Evolutionary conservation across 2,888 invertebrate genomes (phyloP), one percentile per base, ranked within the genome.

Genomic region (Epinotia demarniana): DNA sequence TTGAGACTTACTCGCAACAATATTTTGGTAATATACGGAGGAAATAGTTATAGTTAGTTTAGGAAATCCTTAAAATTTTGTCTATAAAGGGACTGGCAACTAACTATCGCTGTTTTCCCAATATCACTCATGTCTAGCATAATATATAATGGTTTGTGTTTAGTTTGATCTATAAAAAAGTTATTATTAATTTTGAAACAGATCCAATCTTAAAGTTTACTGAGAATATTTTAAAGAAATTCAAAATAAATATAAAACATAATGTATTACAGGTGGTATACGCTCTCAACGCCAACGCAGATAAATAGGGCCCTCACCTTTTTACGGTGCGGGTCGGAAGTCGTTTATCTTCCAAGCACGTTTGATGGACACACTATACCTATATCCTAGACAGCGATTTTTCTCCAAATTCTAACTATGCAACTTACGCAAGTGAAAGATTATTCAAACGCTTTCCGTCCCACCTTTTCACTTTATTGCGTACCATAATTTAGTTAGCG

Each of bases 261-360:
- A 9, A 19, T 13, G 19, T 13, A 13, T 43, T 18, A 12, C 46
- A 11, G 16, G 23, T 11, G 53, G n/a, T 4, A 6, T 27, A 55
- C 18, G 19, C n/a, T 55, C 19, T 68, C 27, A 58, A 23, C 43
- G 16, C 23, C n/a, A 13, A 58, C 16, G 16, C 16, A 57, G n/a
- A 27, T 11, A 61, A 33, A 33, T 9, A 8, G 16, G 27, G 33
- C n/a, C 23, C 67, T 33, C 13, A 19, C 68, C 68, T 67, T 12
- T 19, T 2, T 53, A 53, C 53, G 61, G 39, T 16, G 61, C 27
- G 43, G 58, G 58, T 58, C 43, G 68, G 68, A 68, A 68, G 68
- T 46, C 57, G 46, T 68, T 58, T 58, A 68, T 68, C 43, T 43
- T 19, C 5, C 18, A 3, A 43, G 43, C 55, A 58, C 18, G 68